phyloP scores from a whole-genome alignment of 2,797 vertebrate genomes.

The Premnoplex brunnescens region DNA sequence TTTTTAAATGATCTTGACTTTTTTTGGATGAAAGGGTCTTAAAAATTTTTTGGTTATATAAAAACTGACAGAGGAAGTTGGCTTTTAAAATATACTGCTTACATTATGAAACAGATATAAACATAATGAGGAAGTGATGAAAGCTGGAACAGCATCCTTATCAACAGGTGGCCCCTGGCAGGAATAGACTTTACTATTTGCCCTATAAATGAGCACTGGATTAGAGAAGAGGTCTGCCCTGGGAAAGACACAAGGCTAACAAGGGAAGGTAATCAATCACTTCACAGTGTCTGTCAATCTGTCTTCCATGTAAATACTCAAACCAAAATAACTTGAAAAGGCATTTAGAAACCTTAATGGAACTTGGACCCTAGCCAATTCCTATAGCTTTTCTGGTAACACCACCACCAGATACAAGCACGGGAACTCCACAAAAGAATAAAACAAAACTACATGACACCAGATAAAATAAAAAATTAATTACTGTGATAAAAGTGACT shows the following conservation, averaged over 20 bases:
- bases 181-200: background rate
- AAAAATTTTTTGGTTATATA: background rate
- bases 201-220: background rate
- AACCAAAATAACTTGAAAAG: background rate
- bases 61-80: background rate
- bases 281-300: background rate
- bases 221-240: background rate
- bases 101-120: background rate
- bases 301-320: background rate
- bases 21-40: background rate
- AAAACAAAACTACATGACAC: rapidly evolving
- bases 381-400: background rate
- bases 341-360: background rate
- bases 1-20: background rate
- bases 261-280: background rate
- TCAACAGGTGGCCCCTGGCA: background rate
- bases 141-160: background rate
- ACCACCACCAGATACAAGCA: background rate
- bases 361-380: background rate
- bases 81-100: background rate
- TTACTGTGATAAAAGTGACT: background rate
- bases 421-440: background rate
- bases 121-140: background rate
- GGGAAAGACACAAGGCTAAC: background rate
- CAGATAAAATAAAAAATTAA: background rate